phyloP scores from a whole-genome alignment of 2,113 vertebrate genomes.

The Erinaceus europaeus region DNA sequence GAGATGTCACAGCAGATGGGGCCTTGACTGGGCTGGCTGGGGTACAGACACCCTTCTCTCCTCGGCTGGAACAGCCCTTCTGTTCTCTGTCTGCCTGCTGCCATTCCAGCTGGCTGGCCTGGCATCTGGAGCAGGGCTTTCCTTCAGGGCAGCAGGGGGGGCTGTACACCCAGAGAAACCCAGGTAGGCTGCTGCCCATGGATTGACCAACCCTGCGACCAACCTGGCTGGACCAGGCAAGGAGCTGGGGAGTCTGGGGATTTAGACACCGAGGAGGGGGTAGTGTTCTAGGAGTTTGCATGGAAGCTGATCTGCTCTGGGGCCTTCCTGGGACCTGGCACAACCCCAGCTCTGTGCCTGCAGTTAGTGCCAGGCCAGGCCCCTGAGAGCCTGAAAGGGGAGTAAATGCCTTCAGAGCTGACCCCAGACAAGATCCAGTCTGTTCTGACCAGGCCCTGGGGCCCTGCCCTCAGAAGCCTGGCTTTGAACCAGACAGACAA shows the following conservation, averaged over 20 bases:
- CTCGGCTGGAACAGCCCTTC: not conserved
- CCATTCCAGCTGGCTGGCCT: not conserved
- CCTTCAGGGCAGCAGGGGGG: not conserved
- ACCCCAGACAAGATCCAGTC: not conserved
- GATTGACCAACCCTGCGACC: too few relatives aligned
- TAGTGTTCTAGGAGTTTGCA: not conserved
- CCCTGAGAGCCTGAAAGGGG: not conserved
- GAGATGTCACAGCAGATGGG: constrained; percentile 52
- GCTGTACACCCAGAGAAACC: not conserved
- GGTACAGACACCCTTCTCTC: not conserved
- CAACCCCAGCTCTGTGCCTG: not conserved
- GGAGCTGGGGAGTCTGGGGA: not conserved
- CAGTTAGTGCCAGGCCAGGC: not conserved
- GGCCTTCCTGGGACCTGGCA: too few relatives aligned
- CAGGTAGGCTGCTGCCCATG: not conserved
- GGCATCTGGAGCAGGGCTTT: not conserved
- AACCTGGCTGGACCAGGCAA: not conserved
- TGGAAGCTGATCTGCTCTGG: not conserved
- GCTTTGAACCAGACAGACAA: not conserved
- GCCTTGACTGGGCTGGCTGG: constrained; percentile 25
- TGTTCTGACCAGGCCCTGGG: not conserved
- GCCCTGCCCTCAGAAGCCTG: not conserved
- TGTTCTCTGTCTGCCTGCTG: too few relatives aligned
- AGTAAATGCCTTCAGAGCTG: not conserved
- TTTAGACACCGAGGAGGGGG: not conserved